These are phyloP conservation scores for Falco biarmicus DNA, from an alignment of 2,797 vertebrate species.

Conservation along the genomic window DNA sequence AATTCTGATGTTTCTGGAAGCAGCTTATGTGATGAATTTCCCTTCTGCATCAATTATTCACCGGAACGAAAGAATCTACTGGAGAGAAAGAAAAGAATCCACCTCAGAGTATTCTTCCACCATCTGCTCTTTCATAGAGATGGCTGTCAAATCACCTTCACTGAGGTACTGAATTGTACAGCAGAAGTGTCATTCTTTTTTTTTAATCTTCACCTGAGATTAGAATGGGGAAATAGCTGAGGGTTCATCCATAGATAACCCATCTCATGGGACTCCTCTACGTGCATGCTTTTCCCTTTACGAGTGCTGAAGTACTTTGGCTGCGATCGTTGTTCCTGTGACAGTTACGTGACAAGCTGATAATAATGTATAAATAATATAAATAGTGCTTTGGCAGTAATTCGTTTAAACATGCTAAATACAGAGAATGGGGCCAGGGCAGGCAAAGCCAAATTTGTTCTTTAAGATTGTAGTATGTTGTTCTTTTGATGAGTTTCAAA, in stretches of 20 bases:
- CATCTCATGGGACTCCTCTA: neutral
- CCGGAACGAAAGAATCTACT: constrained; percentile 13
- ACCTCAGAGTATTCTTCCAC: constrained; percentile 40
- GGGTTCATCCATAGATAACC: neutral
- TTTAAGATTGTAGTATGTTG: neutral
- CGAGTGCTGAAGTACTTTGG: neutral
- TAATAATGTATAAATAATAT: neutral
- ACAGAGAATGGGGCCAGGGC: neutral
- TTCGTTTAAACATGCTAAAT: neutral
- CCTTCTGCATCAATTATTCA: constrained; percentile 14
- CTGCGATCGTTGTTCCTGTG: neutral
- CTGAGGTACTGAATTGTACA: neutral
- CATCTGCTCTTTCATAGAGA: constrained; percentile 27
- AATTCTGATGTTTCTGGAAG: neutral
- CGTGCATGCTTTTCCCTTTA: neutral
- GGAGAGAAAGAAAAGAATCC: neutral
- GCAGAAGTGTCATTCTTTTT: neutral
- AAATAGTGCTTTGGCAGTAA: neutral
- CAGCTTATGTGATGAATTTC: neutral
- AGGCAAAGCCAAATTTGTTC: neutral
- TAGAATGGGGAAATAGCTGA: neutral
- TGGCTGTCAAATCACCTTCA: constrained; percentile 37
- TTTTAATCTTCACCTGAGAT: neutral
- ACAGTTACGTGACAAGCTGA: neutral
- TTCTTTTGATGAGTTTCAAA: neutral